These are phyloP conservation scores for Calameuta idolon DNA, from an alignment of 2,888 invertebrate species.

Conservation along the genomic window DNA sequence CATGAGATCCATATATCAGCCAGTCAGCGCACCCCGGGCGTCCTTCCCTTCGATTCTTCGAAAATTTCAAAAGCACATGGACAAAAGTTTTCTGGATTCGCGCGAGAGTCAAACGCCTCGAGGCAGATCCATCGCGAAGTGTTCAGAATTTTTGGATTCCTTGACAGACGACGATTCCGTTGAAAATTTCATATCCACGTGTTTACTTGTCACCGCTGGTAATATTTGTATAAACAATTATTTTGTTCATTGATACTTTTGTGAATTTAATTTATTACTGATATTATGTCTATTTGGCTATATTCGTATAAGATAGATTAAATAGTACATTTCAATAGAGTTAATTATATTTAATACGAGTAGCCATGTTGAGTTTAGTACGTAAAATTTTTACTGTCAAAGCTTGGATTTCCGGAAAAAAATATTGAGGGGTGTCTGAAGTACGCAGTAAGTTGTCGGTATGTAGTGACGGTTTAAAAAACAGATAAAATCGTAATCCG, in stretches of 20 bases:
- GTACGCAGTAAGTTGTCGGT: background rate
- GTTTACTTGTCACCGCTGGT: background rate
- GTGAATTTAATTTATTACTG: background rate
- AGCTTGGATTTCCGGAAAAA: background rate
- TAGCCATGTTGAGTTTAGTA: background rate
- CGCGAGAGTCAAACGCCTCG: background rate
- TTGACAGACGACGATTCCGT: background rate
- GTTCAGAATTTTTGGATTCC: background rate
- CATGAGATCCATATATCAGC: conserved; percentile 55
- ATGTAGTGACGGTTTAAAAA: background rate
- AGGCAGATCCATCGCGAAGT: background rate
- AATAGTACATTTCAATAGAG: background rate
- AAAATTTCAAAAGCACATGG: conserved; percentile 25
- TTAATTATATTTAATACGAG: background rate
- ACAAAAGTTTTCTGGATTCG: conserved; percentile 12
- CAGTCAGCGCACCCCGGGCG: conserved; percentile 60
- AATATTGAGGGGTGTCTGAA: background rate
- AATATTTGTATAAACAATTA: background rate
- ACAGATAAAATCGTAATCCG: background rate
- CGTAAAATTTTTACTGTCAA: background rate
- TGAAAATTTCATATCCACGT: background rate
- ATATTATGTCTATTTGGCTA: background rate
- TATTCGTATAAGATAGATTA: background rate
- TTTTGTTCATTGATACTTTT: background rate
- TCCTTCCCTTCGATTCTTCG: conserved; percentile 40